A percentile compares a stretch with the other conserved stretches of the same genome.
Conservation (phyloP, 2,113 vertebrate genomes). For the Myocastor coypus region DNA sequence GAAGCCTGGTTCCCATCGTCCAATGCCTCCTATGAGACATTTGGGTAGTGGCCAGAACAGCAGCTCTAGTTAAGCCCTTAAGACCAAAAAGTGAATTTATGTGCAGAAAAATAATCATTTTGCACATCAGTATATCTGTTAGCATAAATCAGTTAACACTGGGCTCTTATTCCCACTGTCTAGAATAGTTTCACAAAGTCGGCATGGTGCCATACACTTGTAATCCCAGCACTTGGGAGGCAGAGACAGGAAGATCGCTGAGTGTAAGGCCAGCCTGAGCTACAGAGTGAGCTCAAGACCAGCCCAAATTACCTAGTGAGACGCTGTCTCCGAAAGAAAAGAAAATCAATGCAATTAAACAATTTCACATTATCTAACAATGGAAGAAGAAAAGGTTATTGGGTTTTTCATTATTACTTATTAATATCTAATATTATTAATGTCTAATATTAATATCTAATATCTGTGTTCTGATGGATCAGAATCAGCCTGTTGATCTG, state of each 20-base stretch:
- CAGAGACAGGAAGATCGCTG: too few species aligned
- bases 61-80: too few species aligned
- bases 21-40: not conserved
- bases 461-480: too few species aligned
- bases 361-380: not conserved
- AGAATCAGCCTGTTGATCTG: conserved; percentile 10
- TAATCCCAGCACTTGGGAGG: too few species aligned
- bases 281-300: too few species aligned
- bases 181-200: not conserved
- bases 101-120: not conserved
- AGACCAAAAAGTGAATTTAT: too few species aligned
- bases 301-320: too few species aligned
- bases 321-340: too few species aligned
- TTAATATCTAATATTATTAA: conserved; percentile 58
- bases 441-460: too few species aligned
- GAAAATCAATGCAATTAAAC: not conserved
- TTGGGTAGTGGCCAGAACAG: not conserved
- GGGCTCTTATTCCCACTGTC: not conserved
- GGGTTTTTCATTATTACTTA: conserved; percentile 59
- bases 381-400: not conserved
- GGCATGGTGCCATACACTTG: too few species aligned
- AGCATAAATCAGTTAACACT: not conserved
- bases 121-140: not conserved
- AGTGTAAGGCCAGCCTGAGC: too few species aligned
- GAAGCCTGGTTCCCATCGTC: not conserved